Percentiles rank a stretch among this genome's conserved stretches.
These are phyloP conservation scores for Augochlorella aurata DNA, from an alignment of 2,888 invertebrate species.

Conservation along the genomic window DNA sequence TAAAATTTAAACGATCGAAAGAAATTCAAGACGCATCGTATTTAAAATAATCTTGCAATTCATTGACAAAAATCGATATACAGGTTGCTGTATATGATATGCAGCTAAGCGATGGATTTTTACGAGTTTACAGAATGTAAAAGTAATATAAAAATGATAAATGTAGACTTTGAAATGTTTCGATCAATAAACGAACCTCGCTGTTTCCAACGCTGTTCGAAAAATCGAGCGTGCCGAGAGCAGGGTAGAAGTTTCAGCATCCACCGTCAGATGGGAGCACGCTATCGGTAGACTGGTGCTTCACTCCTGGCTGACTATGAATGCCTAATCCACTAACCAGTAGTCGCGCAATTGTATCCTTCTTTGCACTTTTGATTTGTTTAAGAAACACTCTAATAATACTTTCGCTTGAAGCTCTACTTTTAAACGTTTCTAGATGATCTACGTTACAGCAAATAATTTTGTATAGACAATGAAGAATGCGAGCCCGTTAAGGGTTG, in stretches of 20 bases:
- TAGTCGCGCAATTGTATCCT: not conserved
- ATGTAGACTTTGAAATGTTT: not conserved
- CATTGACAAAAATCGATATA: too few relatives aligned
- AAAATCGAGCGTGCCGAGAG: slow-evolving; percentile 32
- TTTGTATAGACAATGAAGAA: not conserved
- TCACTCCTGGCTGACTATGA: slow-evolving; percentile 1
- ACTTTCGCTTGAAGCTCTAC: too few relatives aligned
- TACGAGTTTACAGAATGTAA: not conserved
- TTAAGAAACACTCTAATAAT: not conserved
- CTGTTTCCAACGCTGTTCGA: slow-evolving; percentile 1
- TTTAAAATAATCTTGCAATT: too few relatives aligned
- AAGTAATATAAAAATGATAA: too few relatives aligned
- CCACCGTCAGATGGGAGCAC: slow-evolving; percentile 69
- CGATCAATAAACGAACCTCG: not conserved
- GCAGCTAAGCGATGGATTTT: too few relatives aligned
- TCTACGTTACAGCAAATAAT: not conserved
- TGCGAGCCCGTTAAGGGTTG: too few relatives aligned
- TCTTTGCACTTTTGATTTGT: not conserved
- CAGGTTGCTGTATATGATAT: too few relatives aligned
- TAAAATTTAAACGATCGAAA: too few relatives aligned
- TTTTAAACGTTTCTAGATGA: not conserved
- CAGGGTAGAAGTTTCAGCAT: slow-evolving; percentile 56
- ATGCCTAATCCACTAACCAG: not conserved
- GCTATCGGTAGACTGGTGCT: slow-evolving; percentile 41
- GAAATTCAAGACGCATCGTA: too few relatives aligned